Conservation (phyloP, 2,797 vertebrate species). For the Pangasius sanitwongsei region DNA sequence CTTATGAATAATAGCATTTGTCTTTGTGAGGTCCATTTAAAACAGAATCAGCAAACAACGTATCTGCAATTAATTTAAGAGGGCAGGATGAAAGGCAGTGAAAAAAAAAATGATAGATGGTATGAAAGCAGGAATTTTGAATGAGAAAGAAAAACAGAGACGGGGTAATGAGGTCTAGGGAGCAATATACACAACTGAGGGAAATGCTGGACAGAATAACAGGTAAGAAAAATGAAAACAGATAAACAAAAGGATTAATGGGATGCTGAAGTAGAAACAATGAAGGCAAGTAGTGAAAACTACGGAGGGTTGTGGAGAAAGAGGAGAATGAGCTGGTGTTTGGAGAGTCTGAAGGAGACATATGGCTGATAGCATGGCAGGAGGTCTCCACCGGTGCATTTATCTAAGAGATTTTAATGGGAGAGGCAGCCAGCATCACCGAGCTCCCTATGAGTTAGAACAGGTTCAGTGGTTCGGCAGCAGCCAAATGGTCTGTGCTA, state of each 20-base stretch:
- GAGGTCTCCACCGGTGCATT: slow-evolving; percentile 40
- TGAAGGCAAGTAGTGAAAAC: neutral
- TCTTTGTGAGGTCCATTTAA: neutral
- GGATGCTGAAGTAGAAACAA: slow-evolving; percentile 18
- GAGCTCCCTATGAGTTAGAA: slow-evolving; percentile 41
- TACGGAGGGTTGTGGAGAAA: neutral
- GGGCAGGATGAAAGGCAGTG: neutral
- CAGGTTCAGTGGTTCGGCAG: slow-evolving; percentile 32
- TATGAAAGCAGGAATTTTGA: neutral
- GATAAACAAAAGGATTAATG: slow-evolving; percentile 11
- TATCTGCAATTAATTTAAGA: slow-evolving; percentile 7
- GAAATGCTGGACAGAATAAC: neutral
- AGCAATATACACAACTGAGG: slow-evolving; percentile 2
- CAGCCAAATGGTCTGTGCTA: slow-evolving; percentile 44
- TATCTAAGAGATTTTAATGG: slow-evolving; percentile 52
- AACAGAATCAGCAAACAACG: neutral
- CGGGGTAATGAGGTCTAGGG: neutral
- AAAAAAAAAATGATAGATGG: neutral
- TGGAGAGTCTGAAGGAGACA: slow-evolving; percentile 24
- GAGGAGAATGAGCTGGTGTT: slow-evolving; percentile 4
- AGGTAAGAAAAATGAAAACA: slow-evolving; percentile 26
- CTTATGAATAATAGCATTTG: neutral
- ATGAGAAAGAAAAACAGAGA: slow-evolving; percentile 3
- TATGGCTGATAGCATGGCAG: slow-evolving; percentile 35
- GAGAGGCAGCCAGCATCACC: slow-evolving; percentile 33